Evolutionary conservation across 1,140 invertebrate species (phyloP), one percentile per base, ranked within the genome.

Genomic region (Lycorma delicatula): DNA sequence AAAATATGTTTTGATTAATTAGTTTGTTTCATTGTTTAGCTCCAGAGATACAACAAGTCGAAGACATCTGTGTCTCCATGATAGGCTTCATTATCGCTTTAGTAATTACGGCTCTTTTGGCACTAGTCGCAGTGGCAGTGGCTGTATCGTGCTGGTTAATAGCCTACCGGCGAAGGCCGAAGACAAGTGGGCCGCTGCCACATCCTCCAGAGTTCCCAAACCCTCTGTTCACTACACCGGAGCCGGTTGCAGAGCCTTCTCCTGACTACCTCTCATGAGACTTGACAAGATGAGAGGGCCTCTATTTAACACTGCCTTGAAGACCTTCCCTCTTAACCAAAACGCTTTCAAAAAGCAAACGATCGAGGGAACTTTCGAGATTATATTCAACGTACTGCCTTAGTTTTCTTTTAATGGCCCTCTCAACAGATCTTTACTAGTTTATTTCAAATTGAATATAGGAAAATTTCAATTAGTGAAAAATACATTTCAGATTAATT

Each of bases 181-280:
- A 90, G 66, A 81, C 84, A 48, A 80, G 87, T 56, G 91, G 91
- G 48, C 92, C 91, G 58, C 79, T 96, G 67, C 91, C 91, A 61
- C 92, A 96, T 78, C 92, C 92, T 51, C 87, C 90, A 61, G 91
- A 95, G 74, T 94, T 96, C 75, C 92, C 92, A 51, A 95, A 96
- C 71, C 91, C 92, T 51, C 77, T 96, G 63, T 93, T 94, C 73
- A 89, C 91, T 66, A 91, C 89, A 66, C 85, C 81, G 65, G 83
- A 87, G 66, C 85, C 84, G 13, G 78, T 87, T 62, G 81, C 84
- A 27, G 86, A 88, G 72, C 85, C 86, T 38, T 85, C 83, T 60
- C 86, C 86, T 54, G 86, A 89, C 77, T 93, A 92, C 80, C 81
- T 84, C 70, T 73, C 73, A 60, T 75, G 69, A 68, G 25, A 20